A percentile compares a stretch with the other conserved stretches of the same genome.
phyloP scores from a whole-genome alignment of 2,797 vertebrate species.

The Cossypha heuglini region DNA sequence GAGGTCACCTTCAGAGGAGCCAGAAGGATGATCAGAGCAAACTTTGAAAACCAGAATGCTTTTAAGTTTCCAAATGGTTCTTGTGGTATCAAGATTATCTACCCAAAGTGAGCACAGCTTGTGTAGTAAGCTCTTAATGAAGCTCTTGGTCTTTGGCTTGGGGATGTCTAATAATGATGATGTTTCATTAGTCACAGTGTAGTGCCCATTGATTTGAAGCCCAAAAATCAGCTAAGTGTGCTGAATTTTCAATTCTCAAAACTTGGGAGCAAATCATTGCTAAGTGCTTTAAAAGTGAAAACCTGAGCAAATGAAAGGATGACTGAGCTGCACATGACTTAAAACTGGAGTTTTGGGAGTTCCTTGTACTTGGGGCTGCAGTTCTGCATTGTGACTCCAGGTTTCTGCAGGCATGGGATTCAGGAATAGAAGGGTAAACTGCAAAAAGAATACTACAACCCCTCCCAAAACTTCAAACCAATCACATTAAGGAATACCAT shows the following conservation, averaged over 20 bases:
- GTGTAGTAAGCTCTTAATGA: not conserved
- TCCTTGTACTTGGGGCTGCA: not conserved
- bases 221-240: not conserved
- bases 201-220: not conserved
- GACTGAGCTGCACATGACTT: not conserved
- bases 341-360: not conserved
- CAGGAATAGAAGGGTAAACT: not conserved
- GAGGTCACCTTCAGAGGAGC: not conserved
- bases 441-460: not conserved
- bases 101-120: not conserved
- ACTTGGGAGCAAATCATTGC: not conserved
- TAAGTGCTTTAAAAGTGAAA: not conserved
- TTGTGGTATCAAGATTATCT: not conserved
- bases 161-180: not conserved
- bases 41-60: not conserved
- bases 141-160: not conserved
- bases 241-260: not conserved
- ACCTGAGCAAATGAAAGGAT: not conserved
- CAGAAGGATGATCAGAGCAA: not conserved
- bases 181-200: not conserved
- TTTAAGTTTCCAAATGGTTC: not conserved
- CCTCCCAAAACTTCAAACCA: not conserved
- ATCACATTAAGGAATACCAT: accelerated
- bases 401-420: not conserved
- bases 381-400: not conserved